Evolutionary conservation across 2,888 invertebrate genomes (phyloP).

Genomic region (Chymomyza procnemis): DNA sequence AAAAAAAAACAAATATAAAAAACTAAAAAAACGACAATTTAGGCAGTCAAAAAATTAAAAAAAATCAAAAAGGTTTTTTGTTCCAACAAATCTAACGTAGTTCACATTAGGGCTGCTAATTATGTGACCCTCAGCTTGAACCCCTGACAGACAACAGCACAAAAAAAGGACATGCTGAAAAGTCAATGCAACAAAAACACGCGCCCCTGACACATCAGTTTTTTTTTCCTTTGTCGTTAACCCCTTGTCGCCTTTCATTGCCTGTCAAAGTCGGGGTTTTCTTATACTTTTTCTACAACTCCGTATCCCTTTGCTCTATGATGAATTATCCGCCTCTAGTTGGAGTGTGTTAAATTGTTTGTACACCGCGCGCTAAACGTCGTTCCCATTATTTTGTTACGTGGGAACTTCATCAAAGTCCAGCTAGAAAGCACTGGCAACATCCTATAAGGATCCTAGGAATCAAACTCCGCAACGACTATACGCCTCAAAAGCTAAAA

Average conservation of each 20-base stretch:
- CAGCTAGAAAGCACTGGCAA: too few species aligned
- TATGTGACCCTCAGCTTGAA: conserved; percentile 50
- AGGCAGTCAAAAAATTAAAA: conserved; percentile 2
- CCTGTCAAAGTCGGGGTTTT: conserved; percentile 55
- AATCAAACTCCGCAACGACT: too few species aligned
- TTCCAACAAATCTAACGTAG: conserved; percentile 10
- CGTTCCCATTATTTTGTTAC: not conserved
- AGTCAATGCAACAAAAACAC: conserved; percentile 41
- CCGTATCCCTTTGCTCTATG: not conserved
- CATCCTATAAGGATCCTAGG: too few species aligned
- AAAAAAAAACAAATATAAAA: conserved; percentile 25
- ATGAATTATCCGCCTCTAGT: not conserved
- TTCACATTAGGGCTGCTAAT: conserved; percentile 57
- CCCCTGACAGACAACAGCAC: conserved; percentile 31
- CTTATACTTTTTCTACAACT: not conserved
- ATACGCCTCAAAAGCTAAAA: too few species aligned
- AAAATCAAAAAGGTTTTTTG: conserved; percentile 10
- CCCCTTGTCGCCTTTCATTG: conserved; percentile 54
- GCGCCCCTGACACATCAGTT: conserved; percentile 49
- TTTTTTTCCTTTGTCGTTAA: conserved; percentile 13
- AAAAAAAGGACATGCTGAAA: conserved; percentile 14
- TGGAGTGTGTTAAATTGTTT: conserved; percentile 63
- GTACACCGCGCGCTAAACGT: conserved; percentile 43
- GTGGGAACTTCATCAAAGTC: not conserved
- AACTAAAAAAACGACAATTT: not conserved